Percentiles rank a stretch among this genome's conserved stretches.
phyloP scores from a whole-genome alignment of 2,797 vertebrate species.

The Falco berigora region DNA sequence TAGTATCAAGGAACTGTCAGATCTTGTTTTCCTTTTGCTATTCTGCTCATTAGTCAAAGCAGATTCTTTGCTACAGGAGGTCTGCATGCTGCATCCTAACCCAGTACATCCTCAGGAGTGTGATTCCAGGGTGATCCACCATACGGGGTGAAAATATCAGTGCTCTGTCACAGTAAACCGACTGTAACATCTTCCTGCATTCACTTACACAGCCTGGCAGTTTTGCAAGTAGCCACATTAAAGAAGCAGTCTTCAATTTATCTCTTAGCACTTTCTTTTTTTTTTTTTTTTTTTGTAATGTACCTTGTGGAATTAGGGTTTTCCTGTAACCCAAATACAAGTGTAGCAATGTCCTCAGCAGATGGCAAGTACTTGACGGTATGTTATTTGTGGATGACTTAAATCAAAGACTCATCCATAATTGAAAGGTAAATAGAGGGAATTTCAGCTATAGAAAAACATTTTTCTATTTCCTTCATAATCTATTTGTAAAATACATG shows the following conservation, averaged over 20 bases:
- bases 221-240: conserved; percentile 4
- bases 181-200: conserved; percentile 37
- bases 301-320: background rate
- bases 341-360: background rate
- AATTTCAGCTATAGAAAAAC: background rate
- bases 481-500: background rate
- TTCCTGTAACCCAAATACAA: background rate
- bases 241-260: conserved; percentile 1
- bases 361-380: background rate
- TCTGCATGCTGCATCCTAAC: background rate
- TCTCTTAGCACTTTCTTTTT: background rate
- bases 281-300: background rate
- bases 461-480: background rate
- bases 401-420: background rate
- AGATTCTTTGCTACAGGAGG: background rate
- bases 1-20: conserved; percentile 61
- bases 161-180: conserved; percentile 27
- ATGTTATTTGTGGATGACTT: background rate
- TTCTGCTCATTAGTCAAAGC: conserved; percentile 65
- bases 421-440: background rate
- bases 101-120: background rate
- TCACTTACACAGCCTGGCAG: conserved; percentile 44
- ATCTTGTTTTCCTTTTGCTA: conserved; percentile 28
- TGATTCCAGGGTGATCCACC: conserved; percentile 44
- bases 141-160: background rate